Base-by-base conservation (phyloP, 2,888 invertebrate genomes). In the Himalopsyche tibetana region DNA sequence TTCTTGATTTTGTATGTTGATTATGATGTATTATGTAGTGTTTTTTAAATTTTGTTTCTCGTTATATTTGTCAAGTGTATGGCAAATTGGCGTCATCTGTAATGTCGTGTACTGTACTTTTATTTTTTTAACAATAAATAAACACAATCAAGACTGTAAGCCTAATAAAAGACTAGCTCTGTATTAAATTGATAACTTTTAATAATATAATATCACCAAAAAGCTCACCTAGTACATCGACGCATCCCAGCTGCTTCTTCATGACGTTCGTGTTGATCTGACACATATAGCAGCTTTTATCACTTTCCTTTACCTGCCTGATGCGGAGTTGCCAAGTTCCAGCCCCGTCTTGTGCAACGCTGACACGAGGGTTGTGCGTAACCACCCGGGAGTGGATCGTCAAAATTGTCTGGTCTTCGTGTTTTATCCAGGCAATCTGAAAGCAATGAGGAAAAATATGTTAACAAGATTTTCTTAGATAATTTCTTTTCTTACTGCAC, bases 251-350 rank as follows among this genome's bases (percentile, higher is more conserved):
- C 91, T 96, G 95, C 90, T 95, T 96, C 92, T 95, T 95, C 96
- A 96, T 96, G 85, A 95, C 94, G 88, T 93, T 95, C 4, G 96
- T 96, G 91, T 96, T 96, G 89, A 96, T 95, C 92, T 96, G 96
- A 90, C 96, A 96, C 96, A 96, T 96, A 91, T 96, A 96, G 90
- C 96, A 96, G 11, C 96, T 96, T 87, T 95, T 94, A 91, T 96
- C 96, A 83, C 95, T 94, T 89, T 96, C 96, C 91, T 95, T 95
- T 89, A 96, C 92, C 83, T 95, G 95, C 81, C 95, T 91, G 89
- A 96, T 96, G 90, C 96, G 95, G 56, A 96, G 93, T 90, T 95
- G 95, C 96, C 96, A 96, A 56, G 95, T 95, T 87, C 94, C 93
- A 45, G 95, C 94, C 11, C 95, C 95, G 91, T 96, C 96, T 90